Conservation (phyloP, 2,797 vertebrate genomes). For the Rhodeus uyekii region DNA sequence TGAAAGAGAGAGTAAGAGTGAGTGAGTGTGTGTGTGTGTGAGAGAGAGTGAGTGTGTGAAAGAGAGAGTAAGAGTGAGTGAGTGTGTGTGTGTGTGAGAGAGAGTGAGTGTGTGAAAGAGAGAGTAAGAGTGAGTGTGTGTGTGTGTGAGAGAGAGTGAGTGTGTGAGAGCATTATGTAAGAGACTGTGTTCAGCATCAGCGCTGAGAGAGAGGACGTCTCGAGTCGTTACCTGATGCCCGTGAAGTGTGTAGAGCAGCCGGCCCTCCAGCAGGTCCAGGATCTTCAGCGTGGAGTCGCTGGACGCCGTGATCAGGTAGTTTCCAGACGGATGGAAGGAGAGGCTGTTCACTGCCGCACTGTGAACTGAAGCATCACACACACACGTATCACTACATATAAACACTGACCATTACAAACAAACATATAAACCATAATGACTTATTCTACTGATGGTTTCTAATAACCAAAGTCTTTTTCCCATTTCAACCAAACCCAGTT, state of each 20-base stretch:
- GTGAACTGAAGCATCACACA: conserved; percentile 79
- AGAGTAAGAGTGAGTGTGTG: too few species aligned
- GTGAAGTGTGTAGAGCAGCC: conserved; percentile 92
- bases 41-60: too few species aligned
- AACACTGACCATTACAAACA: background rate
- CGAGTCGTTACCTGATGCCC: conserved; percentile 97
- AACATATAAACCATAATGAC: background rate
- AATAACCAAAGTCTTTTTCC: background rate
- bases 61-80: too few species aligned
- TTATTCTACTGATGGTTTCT: background rate
- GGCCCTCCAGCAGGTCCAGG: conserved; percentile 92
- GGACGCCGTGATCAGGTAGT: conserved; percentile 92
- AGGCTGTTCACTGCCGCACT: conserved; percentile 86
- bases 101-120: too few species aligned
- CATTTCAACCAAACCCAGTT: background rate
- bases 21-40: too few species aligned
- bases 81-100: too few species aligned
- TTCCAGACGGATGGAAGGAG: conserved; percentile 91
- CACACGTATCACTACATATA: conserved; percentile 26
- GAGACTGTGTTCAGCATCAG: too few species aligned
- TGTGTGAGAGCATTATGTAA: too few species aligned
- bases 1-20: too few species aligned
- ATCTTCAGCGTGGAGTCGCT: conserved; percentile 95
- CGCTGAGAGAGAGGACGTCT: too few species aligned
- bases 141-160: too few species aligned